Evolutionary conservation across 1,140 invertebrate genomes (phyloP).

Genomic region (Zaprionus vittiger): DNA sequence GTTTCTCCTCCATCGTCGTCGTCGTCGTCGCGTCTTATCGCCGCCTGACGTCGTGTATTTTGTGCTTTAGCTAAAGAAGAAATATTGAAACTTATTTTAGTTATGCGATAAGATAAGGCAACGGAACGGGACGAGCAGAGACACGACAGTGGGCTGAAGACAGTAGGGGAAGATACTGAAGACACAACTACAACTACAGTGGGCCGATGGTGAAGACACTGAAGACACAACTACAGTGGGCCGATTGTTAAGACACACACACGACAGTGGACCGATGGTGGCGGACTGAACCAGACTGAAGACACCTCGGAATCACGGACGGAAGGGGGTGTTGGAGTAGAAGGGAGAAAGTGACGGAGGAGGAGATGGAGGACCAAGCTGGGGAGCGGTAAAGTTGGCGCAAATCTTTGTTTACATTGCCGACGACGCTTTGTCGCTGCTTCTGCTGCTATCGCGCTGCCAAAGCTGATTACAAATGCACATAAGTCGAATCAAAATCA

Average conservation of each 20-base stretch:
- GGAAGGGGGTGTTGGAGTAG: too few species aligned
- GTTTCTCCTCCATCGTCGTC: constrained; percentile 90
- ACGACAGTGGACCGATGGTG: too few species aligned
- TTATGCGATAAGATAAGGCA: constrained; percentile 3
- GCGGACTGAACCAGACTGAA: not conserved
- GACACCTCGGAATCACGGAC: not conserved
- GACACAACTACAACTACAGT: too few species aligned
- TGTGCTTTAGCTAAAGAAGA: not conserved
- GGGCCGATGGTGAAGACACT: too few species aligned
- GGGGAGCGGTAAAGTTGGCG: constrained; percentile 22
- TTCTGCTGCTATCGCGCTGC: constrained; percentile 11
- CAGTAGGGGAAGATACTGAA: not conserved
- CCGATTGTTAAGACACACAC: too few species aligned
- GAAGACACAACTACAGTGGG: too few species aligned
- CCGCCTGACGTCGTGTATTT: not conserved
- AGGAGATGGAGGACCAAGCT: not conserved
- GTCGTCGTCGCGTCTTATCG: not conserved
- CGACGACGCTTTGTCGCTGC: constrained; percentile 6
- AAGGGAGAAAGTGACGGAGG: too few species aligned
- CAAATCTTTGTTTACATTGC: constrained; percentile 73
- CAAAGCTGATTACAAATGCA: constrained; percentile 50
- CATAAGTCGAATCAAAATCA: constrained; percentile 34
- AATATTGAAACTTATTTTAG: constrained; percentile 3
- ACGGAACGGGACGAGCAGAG: not conserved
- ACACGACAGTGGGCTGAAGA: not conserved